Base-by-base conservation (phyloP, 1,140 invertebrate species). In the Bombus superbus region DNA sequence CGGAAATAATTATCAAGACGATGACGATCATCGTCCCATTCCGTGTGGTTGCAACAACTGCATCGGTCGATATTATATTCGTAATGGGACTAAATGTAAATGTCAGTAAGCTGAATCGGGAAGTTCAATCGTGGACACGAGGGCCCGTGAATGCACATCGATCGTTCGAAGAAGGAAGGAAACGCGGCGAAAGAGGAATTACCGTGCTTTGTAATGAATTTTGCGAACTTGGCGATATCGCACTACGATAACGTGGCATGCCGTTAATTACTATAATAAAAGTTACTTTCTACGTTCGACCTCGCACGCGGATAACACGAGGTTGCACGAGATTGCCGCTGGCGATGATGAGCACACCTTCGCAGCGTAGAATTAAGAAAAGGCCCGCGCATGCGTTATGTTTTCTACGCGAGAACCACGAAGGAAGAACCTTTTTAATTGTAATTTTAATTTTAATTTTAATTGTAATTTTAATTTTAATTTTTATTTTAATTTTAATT, bases 201-300 rank as follows among this genome's bases (percentile, higher is more conserved):
- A 38, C 1, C 22, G 69, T 69, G 38, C 38, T 38, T 28, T 15
- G 38, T 32, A 42, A 57, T 10, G 10, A 42, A 75, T 66, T 53
- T 53, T 2, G 18, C 0, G 6, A 53, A 22, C 47, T 2, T 22
- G 47, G 1, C 47, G 47, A 53, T 53, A 53, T 53, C 47, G 47
- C 22, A 85, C 35, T 78, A 64, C 62, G 40, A 57, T 53, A 44
- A 83, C 42, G 53, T 69, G 66, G 68, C 83, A 86, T 81, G 78
- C 59, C 10, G 62, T 85, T 89, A 85, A 88, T 89, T 87, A 86
- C 69, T 44, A 38, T 42, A 44, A 88, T 68, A 57, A 59, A 42
- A 59, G 28, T 88, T 85, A 78, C 71, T 47, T 80, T 77, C 71
- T 64, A 66, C 62, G 47, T 88, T 69, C 68, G 42, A 86, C 74